Evolutionary conservation across 1,140 invertebrate genomes (phyloP), one percentile per base, ranked within the genome.

Genomic region (Drosophila kanapiae): DNA sequence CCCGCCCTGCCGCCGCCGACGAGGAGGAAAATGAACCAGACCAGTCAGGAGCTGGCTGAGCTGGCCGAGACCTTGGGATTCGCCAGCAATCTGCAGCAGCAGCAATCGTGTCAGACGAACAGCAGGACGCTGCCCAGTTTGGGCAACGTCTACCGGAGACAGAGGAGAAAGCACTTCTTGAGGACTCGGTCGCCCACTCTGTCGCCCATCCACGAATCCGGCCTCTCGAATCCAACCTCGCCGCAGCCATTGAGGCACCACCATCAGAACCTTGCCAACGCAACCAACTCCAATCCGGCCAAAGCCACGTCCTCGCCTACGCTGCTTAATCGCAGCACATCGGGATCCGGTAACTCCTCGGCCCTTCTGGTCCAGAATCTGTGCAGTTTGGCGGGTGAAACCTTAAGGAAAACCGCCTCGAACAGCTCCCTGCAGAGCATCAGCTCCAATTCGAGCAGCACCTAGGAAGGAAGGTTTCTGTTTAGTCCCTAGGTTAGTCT

Each of bases 201-300:
- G 45, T 96, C 95, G 35, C 96, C 96, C 10, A 96, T 96, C 35
- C 94, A 95, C 42, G 95, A 96, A 79, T 96, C 95, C 14, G 96
- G 96, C n/a, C 93, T 96, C 3, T 96, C 95, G 5, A 96, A 96
- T 93, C 95, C 96, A 1, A 94, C 95, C 4, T 96, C 95, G 53
- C 95, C 95, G 16, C 93, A 94, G 76, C 94, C 93, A 93, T 13
- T 92, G 94, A 58, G 78, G 16, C 63, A 40, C 38, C 38, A 79
- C 16, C 56, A 59, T 10, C 82, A 71, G 38, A 69, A 31, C 10
- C 49, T 60, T 51, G 65, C 69, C 60, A 80, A 65, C 33, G 40
- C 61, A 38, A 56, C 53, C 53, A 75, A 68, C 78, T 78, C 77
- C 78, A 71, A 64, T 62, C 77, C 65, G 58, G 76, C 77, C 80